These are phyloP conservation scores for Cataglyphis hispanica DNA, from an alignment of 1,140 invertebrate species.

Conservation along the genomic window DNA sequence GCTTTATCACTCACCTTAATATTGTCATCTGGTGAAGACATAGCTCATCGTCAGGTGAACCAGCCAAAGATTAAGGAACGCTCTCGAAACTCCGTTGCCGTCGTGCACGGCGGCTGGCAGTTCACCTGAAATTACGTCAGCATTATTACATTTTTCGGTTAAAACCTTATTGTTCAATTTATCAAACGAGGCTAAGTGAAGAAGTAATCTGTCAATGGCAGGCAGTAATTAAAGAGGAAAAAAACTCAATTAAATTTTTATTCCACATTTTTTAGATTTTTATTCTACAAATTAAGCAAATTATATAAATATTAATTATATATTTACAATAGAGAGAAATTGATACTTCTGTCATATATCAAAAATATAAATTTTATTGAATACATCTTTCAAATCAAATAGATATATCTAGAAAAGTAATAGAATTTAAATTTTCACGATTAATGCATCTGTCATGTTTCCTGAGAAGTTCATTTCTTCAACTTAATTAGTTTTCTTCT, in stretches of 20 bases:
- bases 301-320: neutral
- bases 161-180: constrained; percentile 48
- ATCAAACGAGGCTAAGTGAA: constrained; percentile 23
- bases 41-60: constrained; percentile 85
- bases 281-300: neutral
- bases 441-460: neutral
- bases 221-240: constrained; percentile 10
- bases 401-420: neutral
- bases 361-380: neutral
- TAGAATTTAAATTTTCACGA: neutral
- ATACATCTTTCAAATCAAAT: neutral
- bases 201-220: constrained; percentile 6
- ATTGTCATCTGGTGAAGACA: constrained; percentile 86
- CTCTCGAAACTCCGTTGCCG: constrained; percentile 85
- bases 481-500: constrained; percentile 10
- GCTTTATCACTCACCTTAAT: constrained; percentile 80
- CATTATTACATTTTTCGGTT: constrained; percentile 36
- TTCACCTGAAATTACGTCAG: constrained; percentile 82
- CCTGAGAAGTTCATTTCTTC: neutral
- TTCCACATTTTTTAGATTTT: neutral
- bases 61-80: constrained; percentile 85
- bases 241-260: constrained; percentile 37
- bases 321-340: neutral
- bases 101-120: constrained; percentile 87
- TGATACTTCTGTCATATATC: neutral